Base-by-base conservation (phyloP, 2,888 invertebrate species). In the Dryobota labecula region DNA sequence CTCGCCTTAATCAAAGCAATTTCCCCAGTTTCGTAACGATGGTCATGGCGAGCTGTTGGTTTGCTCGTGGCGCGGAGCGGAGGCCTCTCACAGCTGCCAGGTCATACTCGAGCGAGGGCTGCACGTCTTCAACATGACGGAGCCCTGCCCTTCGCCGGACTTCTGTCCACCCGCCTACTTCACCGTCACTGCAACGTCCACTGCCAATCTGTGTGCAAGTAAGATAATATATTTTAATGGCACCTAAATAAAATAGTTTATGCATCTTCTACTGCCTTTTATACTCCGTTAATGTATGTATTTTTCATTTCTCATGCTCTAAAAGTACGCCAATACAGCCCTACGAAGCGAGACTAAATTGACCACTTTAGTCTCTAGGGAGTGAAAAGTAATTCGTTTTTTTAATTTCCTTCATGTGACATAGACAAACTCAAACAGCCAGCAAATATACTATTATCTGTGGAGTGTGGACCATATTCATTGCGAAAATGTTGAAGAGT, bases 161-260 rank as follows among this genome's bases (percentile, higher is more conserved):
- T 95, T 96, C 84, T 97, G 97, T 80, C 91, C 91, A 20, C 96
- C 96, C 20, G 93, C 96, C 9, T 94, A 95, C 84, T 96, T 97
- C 84, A 92, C 93, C 61, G 94, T 96, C 5, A 92, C 94, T 15
- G 95, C 96, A n/a, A 90, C 94, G 27, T 92, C 95, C 15, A 94
- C 96, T 6, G 90, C 90, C 47, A 96, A 96, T 80, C 93, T 96
- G 83, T 97, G 97, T 89, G 95, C 97, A 90, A 97, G 97, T 97
- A 95, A 93, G 95, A 45, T 43, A 95, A 93, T 95, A 45, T 43
- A 33, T n/a, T 30, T 60, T 30, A 4, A n/a, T 7, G n/a, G 3
- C 24, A 13, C 6, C 24, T 49, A 49, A 0, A n/a, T 7, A n/a
- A 47, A 47, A 43, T 3, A 6, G 0, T 47, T 20, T 20, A 20